Conservation (phyloP, 2,113 vertebrate genomes). For the Pipra filicauda region DNA sequence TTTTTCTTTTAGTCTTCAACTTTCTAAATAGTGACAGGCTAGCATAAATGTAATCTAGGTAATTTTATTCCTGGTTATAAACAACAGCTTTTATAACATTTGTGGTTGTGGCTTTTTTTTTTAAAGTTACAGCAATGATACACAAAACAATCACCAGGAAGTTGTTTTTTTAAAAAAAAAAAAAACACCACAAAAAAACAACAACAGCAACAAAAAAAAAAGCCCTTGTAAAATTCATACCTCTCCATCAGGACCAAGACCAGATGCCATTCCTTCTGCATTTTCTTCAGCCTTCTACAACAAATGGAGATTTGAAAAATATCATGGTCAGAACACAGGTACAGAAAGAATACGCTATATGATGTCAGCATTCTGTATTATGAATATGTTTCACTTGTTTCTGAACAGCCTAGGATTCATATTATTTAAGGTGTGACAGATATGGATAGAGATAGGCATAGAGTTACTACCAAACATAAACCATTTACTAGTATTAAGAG, state of each 20-base stretch:
- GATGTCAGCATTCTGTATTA: background rate
- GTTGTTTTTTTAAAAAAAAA: background rate
- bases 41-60: background rate
- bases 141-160: background rate
- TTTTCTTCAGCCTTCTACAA: conserved; percentile 90
- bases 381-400: background rate
- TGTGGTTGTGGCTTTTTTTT: background rate
- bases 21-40: background rate
- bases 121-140: background rate
- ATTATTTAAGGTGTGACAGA: background rate
- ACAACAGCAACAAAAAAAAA: background rate
- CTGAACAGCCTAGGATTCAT: background rate
- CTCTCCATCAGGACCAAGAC: conserved; percentile 94
- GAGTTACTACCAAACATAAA: background rate
- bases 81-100: background rate
- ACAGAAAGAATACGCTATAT: background rate
- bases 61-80: background rate
- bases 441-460: fast-evolving
- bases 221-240: conserved; percentile 64
- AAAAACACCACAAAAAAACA: background rate
- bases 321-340: background rate
- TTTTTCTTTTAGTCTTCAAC: background rate
- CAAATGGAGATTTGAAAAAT: conserved; percentile 16
- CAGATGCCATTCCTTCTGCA: conserved; percentile 85
- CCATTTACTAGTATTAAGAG: background rate